Percentiles rank a stretch among this genome's conserved stretches.
Evolutionary conservation across 2,888 invertebrate genomes (phyloP).

Genomic region (Melanophora roralis): DNA sequence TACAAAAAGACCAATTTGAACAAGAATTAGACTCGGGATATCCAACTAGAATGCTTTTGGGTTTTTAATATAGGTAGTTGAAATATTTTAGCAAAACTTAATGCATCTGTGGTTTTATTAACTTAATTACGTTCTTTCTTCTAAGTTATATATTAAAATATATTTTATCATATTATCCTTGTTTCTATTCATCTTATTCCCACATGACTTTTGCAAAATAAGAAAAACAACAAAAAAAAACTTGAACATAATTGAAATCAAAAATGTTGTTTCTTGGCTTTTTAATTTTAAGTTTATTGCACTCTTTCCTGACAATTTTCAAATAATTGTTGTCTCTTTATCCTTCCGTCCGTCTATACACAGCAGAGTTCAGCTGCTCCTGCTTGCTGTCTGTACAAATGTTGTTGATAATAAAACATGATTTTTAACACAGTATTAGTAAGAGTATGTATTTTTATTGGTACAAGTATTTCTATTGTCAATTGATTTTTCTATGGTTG

Average conservation of each 20-base stretch:
- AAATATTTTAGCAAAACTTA: too few species aligned
- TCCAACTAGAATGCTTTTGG: too few species aligned
- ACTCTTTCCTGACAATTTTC: neutral
- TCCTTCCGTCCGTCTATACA: neutral
- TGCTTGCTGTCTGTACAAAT: neutral
- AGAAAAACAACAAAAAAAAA: neutral
- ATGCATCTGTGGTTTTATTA: too few species aligned
- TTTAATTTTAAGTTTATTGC: neutral
- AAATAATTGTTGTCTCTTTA: slow-evolving; percentile 18
- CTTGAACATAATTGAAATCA: slow-evolving; percentile 14
- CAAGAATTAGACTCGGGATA: too few species aligned
- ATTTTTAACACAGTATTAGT: neutral
- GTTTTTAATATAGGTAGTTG: too few species aligned
- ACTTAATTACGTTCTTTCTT: neutral
- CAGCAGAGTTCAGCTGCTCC: neutral
- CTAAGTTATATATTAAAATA: neutral
- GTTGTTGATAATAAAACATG: slow-evolving; percentile 29
- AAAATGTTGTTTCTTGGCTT: neutral
- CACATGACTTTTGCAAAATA: neutral
- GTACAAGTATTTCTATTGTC: neutral
- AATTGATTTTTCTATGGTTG: neutral
- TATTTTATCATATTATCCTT: neutral
- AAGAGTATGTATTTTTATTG: neutral
- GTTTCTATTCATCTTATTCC: neutral
- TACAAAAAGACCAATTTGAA: too few species aligned